Evolutionary conservation across 2,888 invertebrate species (phyloP).

Genomic region (Phasia obesa): DNA sequence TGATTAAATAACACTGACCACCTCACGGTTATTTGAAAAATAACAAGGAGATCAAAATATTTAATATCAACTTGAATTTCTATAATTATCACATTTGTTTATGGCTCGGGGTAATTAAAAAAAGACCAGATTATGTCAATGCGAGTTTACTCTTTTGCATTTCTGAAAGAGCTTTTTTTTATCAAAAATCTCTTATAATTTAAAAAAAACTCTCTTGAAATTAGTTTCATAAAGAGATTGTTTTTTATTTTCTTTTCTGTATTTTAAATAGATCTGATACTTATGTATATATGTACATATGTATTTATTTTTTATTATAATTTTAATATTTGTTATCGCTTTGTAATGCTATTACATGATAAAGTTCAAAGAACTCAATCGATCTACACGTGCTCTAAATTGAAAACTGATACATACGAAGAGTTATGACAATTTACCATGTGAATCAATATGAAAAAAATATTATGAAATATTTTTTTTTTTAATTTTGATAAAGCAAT

Average conservation of each 20-base stretch:
- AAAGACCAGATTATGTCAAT: no score
- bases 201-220: slow-evolving; percentile 8
- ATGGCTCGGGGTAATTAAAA: no score
- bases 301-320: slow-evolving; percentile 40
- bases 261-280: slow-evolving; percentile 20
- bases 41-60: no score
- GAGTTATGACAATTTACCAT: neutral
- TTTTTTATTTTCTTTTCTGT: slow-evolving; percentile 12
- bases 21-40: no score
- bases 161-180: no score
- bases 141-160: no score
- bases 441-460: slow-evolving; percentile 38
- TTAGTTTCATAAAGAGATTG: slow-evolving; percentile 4
- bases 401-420: slow-evolving; percentile 41
- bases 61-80: no score
- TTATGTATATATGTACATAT: neutral
- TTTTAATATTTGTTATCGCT: slow-evolving; percentile 44
- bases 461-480: slow-evolving; percentile 58
- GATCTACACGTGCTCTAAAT: slow-evolving; percentile 72
- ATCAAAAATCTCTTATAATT: no score
- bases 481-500: slow-evolving; percentile 70
- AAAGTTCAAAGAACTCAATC: slow-evolving; percentile 74
- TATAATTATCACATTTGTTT: no score
- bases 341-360: slow-evolving; percentile 72
- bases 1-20: no score